A percentile compares a stretch with the other conserved stretches of the same genome.
Evolutionary conservation across 2,888 invertebrate genomes (phyloP).

Genomic region (Drosophila affinis): DNA sequence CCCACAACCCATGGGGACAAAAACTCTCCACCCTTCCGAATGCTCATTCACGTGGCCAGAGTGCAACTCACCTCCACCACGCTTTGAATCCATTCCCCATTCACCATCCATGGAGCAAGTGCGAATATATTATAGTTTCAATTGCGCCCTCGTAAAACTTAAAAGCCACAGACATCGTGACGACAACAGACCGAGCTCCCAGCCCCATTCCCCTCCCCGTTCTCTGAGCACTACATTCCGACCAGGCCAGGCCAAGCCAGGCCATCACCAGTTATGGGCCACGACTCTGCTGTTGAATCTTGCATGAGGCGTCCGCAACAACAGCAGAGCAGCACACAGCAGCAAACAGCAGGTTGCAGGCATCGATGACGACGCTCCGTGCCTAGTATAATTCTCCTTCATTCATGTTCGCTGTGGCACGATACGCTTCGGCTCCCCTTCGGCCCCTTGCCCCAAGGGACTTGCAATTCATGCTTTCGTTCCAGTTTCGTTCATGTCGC

Average conservation of each 20-base stretch:
- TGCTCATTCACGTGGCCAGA: slow-evolving; percentile 7
- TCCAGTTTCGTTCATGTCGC: slow-evolving; percentile 38
- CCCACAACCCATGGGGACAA: slow-evolving; percentile 7
- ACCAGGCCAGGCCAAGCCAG: neutral
- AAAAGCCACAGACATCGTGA: slow-evolving; percentile 73
- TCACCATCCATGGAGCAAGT: neutral
- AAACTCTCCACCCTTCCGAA: slow-evolving; percentile 33
- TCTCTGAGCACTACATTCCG: neutral
- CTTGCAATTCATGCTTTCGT: slow-evolving; percentile 61
- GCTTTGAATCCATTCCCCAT: neutral
- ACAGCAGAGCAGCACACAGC: slow-evolving; percentile 12
- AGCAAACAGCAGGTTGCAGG: slow-evolving; percentile 31
- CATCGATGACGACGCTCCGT: slow-evolving; percentile 67
- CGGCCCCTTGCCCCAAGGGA: slow-evolving; percentile 25
- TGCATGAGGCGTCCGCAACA: slow-evolving; percentile 33
- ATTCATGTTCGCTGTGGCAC: slow-evolving; percentile 63
- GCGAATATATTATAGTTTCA: slow-evolving; percentile 29
- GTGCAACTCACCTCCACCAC: slow-evolving; percentile 33
- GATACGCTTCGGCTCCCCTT: slow-evolving; percentile 1
- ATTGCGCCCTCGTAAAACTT: slow-evolving; percentile 61
- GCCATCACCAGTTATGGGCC: neutral
- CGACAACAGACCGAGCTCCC: slow-evolving; percentile 55
- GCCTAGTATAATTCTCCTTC: slow-evolving; percentile 66
- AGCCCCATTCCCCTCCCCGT: neutral
- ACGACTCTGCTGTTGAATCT: slow-evolving; percentile 31